Conservation (phyloP, 2,888 invertebrate species). For the Phorcus lineatus region DNA sequence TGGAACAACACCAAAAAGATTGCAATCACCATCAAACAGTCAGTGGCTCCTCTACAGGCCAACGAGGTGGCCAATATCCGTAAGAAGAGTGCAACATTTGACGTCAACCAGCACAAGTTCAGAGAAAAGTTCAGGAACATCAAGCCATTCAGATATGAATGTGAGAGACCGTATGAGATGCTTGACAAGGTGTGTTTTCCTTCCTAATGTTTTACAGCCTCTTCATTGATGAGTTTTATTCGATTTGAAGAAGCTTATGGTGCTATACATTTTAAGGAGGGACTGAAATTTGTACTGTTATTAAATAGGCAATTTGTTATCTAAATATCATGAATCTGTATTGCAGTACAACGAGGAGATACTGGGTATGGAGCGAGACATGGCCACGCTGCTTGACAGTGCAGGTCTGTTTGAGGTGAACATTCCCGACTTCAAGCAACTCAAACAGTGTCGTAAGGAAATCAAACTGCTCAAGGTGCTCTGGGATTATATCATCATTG, state of each 20-base stretch:
- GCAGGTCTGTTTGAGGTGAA: constrained; percentile 95
- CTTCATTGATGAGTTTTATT: neutral
- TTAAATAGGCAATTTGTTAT: neutral
- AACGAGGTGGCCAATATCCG: constrained; percentile 93
- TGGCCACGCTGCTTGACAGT: constrained; percentile 90
- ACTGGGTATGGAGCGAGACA: constrained; percentile 87
- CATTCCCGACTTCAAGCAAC: constrained; percentile 93
- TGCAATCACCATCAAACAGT: constrained; percentile 92
- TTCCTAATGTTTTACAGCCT: neutral
- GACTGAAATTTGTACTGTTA: neutral
- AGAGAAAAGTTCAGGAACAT: constrained; percentile 88
- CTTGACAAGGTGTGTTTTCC: constrained; percentile 68
- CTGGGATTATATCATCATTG: constrained; percentile 95
- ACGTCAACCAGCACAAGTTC: constrained; percentile 86
- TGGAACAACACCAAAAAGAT: constrained; percentile 97
- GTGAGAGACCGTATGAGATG: constrained; percentile 71
- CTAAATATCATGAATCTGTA: no score
- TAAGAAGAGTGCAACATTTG: constrained; percentile 90
- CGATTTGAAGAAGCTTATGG: neutral
- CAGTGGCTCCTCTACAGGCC: constrained; percentile 95
- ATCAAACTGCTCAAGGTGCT: constrained; percentile 86
- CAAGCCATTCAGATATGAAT: constrained; percentile 73
- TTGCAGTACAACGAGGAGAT: constrained; percentile 87
- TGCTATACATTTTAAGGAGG: neutral
- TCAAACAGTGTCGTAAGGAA: constrained; percentile 94